A percentile compares a stretch with the other conserved stretches of the same genome.
phyloP scores from a whole-genome alignment of 1,140 invertebrate genomes.

The Acromyrmex heyeri region DNA sequence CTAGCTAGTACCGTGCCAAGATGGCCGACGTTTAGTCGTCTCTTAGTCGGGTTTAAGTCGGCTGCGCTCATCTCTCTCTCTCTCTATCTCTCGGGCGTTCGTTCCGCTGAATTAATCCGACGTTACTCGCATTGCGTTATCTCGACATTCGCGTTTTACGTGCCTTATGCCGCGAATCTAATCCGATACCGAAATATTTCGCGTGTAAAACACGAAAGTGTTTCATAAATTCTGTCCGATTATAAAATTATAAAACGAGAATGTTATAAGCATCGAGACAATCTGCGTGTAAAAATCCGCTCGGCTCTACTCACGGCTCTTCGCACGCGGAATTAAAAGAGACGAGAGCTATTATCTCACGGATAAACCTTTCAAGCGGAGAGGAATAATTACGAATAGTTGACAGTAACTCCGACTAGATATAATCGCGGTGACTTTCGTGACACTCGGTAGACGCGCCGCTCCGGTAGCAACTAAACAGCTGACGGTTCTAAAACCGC shows the following conservation, averaged over 20 bases:
- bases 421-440: constrained; percentile 15
- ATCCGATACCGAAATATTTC: background rate
- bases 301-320: background rate
- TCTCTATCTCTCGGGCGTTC: background rate
- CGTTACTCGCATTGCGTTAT: background rate
- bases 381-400: background rate
- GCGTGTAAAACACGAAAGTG: background rate
- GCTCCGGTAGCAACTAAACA: constrained; percentile 66
- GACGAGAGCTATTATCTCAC: background rate
- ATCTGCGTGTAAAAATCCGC: background rate
- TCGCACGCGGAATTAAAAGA: background rate
- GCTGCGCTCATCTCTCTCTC: background rate
- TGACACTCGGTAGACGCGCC: constrained; percentile 35
- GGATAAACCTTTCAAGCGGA: background rate
- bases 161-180: background rate
- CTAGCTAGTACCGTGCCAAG: constrained; percentile 78
- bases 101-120: background rate
- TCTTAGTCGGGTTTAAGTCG: constrained; percentile 78
- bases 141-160: background rate
- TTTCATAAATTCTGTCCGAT: background rate
- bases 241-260: background rate
- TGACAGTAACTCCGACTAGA: background rate
- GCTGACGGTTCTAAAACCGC: constrained; percentile 68
- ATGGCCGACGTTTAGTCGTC: constrained; percentile 80
- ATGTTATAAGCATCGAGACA: background rate